Base-by-base conservation (phyloP, 2,113 vertebrate genomes). In the Ochotona curzoniae region DNA sequence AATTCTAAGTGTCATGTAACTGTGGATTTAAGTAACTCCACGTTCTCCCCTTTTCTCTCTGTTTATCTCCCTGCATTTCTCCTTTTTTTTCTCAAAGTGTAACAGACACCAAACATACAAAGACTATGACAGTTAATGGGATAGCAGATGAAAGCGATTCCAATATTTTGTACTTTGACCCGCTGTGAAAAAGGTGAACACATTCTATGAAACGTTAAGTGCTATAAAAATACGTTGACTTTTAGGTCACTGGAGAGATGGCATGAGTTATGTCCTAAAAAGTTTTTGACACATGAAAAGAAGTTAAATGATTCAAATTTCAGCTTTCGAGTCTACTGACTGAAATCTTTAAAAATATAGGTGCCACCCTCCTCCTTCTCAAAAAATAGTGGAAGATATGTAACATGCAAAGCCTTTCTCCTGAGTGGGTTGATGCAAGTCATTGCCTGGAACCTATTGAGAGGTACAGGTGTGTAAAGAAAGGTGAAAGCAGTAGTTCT, bases 291-390 rank as follows among this genome's bases (percentile, higher is more conserved):
- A 91, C 15, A 44, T 82, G 79, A 74, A 81, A 95, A 85, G 74
- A 95, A 90, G n/a, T 78, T 71, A 85, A 95, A 94, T 95, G 93
- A 95, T 49, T 93, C 82, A 28, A 93, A 51, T 92, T 95, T 95
- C 86, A 75, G 1, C 49, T 25, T 73, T 78, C 74, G 83, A 96
- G 76, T 83, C 80, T 71, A 91, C 82, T 73, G 54, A 67, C 79
- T 91, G 60, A 90, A 66, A 8, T 18, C 28, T 38, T 95, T 88
- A 35, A 74, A 92, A 83, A 73, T 76, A 80, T 30, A 90, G 49
- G 73, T 92, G 51, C 49, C 17, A 89, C 63, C 80, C 60, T 91
- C n/a, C 30, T 79, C 82, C 89, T 79, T 80, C 89, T 96, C 95
- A 96, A 87, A 18, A 88, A n/a, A 6, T 44, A 95, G 38, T 8